These are phyloP conservation scores for Diorhabda carinulata DNA, from an alignment of 1,140 invertebrate genomes.

Conservation along the genomic window DNA sequence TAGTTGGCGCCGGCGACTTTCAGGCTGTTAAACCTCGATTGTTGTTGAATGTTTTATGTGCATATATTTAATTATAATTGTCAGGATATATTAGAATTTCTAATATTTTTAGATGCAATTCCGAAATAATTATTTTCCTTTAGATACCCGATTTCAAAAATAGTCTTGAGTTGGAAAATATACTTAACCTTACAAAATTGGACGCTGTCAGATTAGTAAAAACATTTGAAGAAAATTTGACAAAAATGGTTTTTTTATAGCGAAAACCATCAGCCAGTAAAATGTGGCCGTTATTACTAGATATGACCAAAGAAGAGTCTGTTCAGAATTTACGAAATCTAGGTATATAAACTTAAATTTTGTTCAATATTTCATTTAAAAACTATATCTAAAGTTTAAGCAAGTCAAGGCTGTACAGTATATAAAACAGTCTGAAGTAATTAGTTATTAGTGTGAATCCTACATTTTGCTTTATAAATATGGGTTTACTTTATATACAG, in stretches of 20 bases:
- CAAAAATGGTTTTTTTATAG: not conserved
- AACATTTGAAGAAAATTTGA: not conserved
- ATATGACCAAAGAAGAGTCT: slow-evolving; percentile 80
- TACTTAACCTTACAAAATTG: slow-evolving; percentile 9
- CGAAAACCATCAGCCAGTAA: slow-evolving; percentile 25
- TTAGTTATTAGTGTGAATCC: not conserved
- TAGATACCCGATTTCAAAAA: not conserved
- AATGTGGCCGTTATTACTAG: slow-evolving; percentile 69
- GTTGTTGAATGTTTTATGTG: slow-evolving; percentile 7
- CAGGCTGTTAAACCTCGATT: slow-evolving; percentile 9
- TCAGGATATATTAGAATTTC: not conserved
- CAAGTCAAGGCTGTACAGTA: no score
- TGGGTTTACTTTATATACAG: no score
- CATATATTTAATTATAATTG: not conserved
- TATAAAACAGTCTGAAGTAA: not conserved
- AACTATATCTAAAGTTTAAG: not conserved
- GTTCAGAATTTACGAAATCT: slow-evolving; percentile 78
- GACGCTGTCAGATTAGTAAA: slow-evolving; percentile 5
- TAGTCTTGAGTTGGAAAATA: not conserved
- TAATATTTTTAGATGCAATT: not conserved
- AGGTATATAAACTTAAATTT: slow-evolving; percentile 55
- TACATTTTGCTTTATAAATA: no score
- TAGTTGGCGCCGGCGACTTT: slow-evolving; percentile 8
- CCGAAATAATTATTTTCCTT: not conserved
- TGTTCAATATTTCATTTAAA: not conserved